These are phyloP conservation scores for Calameuta idolon DNA, from an alignment of 2,888 invertebrate genomes.

Conservation along the genomic window DNA sequence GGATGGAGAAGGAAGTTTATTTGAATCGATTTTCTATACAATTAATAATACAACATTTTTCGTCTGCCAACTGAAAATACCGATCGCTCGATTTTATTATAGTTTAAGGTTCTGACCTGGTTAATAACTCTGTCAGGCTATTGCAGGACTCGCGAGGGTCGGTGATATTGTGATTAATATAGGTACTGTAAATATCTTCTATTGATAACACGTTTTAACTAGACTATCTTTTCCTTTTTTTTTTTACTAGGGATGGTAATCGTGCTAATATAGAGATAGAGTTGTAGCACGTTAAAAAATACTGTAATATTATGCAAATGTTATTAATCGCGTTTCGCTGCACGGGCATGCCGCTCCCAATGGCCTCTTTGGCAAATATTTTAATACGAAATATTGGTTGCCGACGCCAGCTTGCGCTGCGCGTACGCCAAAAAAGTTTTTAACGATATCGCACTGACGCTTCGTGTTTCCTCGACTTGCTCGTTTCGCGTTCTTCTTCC, in stretches of 20 bases:
- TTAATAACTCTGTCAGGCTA: neutral
- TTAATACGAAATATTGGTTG: conserved; percentile 14
- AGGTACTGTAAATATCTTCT: neutral
- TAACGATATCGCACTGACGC: conserved; percentile 15
- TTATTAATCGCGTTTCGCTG: conserved; percentile 49
- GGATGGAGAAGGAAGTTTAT: conserved; percentile 25
- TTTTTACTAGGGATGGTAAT: neutral
- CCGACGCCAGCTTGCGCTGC: neutral
- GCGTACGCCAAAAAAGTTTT: conserved; percentile 23
- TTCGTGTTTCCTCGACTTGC: neutral
- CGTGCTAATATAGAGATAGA: neutral
- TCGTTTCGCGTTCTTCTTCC: neutral
- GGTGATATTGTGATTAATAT: neutral
- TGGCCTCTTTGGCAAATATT: conserved; percentile 24
- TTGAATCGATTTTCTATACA: neutral
- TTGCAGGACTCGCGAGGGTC: neutral
- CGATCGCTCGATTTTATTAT: neutral
- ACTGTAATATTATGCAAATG: conserved; percentile 64
- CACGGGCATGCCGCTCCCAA: conserved; percentile 11
- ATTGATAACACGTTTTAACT: neutral
- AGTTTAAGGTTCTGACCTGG: neutral
- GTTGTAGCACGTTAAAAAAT: conserved; percentile 51
- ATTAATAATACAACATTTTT: neutral
- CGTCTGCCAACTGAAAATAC: neutral
- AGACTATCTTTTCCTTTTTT: neutral